These are phyloP conservation scores for Phenganax marumi DNA, from an alignment of 92 coral and sea anemone genomes.

Conservation along the genomic window DNA sequence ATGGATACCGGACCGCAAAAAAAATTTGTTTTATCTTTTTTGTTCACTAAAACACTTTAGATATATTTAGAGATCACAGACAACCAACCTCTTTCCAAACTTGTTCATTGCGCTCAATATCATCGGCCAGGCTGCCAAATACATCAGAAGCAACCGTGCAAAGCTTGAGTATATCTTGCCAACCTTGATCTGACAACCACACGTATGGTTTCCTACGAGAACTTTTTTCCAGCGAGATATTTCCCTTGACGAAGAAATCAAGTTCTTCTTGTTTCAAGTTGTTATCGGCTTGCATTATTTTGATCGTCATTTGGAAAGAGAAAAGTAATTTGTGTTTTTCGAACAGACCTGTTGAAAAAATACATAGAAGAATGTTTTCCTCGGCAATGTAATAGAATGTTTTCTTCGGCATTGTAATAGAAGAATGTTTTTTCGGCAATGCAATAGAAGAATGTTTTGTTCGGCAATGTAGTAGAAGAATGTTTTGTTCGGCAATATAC, in stretches of 20 bases:
- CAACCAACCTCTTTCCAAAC: constrained; percentile 87
- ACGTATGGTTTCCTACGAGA: constrained; percentile 88
- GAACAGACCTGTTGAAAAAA: constrained; percentile 68
- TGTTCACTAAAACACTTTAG: no score
- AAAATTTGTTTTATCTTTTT: no score
- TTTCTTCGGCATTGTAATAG: no score
- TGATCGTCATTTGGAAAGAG: constrained; percentile 99
- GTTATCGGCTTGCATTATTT: constrained; percentile 95
- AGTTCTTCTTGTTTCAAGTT: constrained; percentile 92
- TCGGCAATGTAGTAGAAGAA: no score
- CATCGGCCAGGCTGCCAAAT: constrained; percentile 79
- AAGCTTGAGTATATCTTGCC: constrained; percentile 89
- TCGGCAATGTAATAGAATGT: background rate
- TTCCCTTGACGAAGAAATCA: constrained; percentile 96
- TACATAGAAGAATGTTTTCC: background rate
- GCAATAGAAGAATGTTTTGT: no score
- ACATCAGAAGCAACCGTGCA: constrained; percentile 86
- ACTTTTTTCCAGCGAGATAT: constrained; percentile 93
- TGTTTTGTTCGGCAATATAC: no score
- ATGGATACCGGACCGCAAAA: no score
- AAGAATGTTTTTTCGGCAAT: no score
- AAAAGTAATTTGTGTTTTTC: constrained; percentile 94
- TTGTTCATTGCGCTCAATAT: constrained; percentile 77
- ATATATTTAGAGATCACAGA: no score
- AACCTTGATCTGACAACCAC: constrained; percentile 98